These are phyloP conservation scores for Laticauda colubrina DNA, from an alignment of 2,113 vertebrate species.

Conservation along the genomic window DNA sequence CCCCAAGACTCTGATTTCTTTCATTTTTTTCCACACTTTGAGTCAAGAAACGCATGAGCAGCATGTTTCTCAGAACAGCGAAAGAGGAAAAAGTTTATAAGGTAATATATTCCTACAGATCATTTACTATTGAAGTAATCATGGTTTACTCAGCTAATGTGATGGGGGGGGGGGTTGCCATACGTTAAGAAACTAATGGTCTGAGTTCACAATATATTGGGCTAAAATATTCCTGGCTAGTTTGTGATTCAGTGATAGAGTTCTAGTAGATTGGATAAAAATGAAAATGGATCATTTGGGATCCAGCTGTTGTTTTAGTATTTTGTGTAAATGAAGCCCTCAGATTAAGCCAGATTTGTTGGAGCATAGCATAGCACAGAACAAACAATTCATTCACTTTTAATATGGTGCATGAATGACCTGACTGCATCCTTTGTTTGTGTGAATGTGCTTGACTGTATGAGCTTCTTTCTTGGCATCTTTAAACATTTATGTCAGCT, in stretches of 20 bases:
- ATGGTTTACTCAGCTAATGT: not conserved
- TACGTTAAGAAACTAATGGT: not conserved
- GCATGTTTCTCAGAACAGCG: not conserved
- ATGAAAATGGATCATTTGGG: not conserved
- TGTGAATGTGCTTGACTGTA: not conserved
- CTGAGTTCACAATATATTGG: not conserved
- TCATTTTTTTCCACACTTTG: not conserved
- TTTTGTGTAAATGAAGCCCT: not conserved
- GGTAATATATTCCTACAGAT: not conserved
- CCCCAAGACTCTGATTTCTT: not conserved
- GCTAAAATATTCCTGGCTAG: not conserved
- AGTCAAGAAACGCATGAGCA: not conserved
- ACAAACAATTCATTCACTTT: not conserved
- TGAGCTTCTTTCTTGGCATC: not conserved
- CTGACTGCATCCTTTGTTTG: not conserved
- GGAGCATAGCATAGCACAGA: not conserved
- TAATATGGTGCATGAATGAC: not conserved
- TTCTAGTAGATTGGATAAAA: not conserved
- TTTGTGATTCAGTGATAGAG: not conserved
- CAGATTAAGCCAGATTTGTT: not conserved
- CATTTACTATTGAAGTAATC: not conserved
- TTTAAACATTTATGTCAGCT: not conserved
- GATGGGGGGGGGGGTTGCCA: fast-evolving
- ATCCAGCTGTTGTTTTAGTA: not conserved
- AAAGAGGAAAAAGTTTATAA: not conserved